phyloP scores from a whole-genome alignment of 2,797 vertebrate species.

The Sandelia bainsii region DNA sequence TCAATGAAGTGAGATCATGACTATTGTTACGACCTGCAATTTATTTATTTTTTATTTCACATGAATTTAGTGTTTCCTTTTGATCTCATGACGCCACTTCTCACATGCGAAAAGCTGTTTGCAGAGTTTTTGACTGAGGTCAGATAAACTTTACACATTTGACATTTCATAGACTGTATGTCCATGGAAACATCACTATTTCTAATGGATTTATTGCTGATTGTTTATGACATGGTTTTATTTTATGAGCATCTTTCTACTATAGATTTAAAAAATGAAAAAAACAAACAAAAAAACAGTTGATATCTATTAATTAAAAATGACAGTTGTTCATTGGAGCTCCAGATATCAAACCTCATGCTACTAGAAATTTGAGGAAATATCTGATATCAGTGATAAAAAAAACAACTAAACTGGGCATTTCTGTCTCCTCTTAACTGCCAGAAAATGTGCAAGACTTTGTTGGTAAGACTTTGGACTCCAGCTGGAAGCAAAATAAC shows the following conservation, averaged over 20 bases:
- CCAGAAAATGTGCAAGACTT: not conserved
- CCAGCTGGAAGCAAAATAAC: constrained; percentile 5
- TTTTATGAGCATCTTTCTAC: not conserved
- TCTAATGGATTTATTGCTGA: not conserved
- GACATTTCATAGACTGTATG: not conserved
- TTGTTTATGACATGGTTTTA: not conserved
- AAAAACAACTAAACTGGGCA: not conserved
- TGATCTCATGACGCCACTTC: not conserved
- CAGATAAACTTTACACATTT: not conserved
- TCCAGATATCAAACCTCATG: not conserved
- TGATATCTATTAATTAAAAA: not conserved
- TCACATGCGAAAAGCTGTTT: not conserved
- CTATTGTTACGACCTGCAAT: not conserved
- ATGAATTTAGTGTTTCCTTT: not conserved
- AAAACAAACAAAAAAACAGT: not conserved
- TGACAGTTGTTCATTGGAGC: not conserved
- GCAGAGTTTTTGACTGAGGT: not conserved
- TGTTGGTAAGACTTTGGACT: not conserved
- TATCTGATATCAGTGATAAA: not conserved
- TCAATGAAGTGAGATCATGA: not conserved
- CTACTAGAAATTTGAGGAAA: not conserved
- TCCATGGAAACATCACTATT: not conserved
- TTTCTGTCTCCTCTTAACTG: not conserved
- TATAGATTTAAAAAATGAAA: not conserved
- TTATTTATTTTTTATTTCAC: not conserved